Conservation (phyloP, 2,113 vertebrate genomes). For the Gopherus evgoodei region DNA sequence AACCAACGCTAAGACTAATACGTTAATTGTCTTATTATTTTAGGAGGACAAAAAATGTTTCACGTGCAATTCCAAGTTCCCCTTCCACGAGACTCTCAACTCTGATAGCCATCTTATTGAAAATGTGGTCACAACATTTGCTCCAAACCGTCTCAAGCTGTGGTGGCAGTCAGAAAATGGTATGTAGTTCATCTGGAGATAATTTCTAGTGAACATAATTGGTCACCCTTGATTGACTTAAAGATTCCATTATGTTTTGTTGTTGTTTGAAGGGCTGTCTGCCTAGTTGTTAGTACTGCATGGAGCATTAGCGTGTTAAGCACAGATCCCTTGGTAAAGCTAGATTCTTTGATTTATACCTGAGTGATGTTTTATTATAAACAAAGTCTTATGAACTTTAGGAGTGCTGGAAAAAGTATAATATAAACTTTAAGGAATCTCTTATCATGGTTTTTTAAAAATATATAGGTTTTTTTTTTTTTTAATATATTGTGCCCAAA, state of each 20-base stretch:
- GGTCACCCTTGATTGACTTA: conserved; percentile 43
- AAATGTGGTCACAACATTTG: conserved; percentile 95
- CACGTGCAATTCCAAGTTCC: conserved; percentile 85
- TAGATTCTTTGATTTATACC: conserved; percentile 23
- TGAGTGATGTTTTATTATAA: not conserved
- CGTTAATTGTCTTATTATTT: conserved; percentile 59
- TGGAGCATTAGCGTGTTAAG: conserved; percentile 43
- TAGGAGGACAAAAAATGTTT: conserved; percentile 99
- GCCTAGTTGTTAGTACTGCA: conserved; percentile 44
- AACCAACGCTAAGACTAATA: conserved; percentile 41
- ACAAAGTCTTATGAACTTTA: not conserved
- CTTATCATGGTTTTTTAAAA: not conserved
- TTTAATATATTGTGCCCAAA: not conserved
- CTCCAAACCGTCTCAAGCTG: conserved; percentile 93
- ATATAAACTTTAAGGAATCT: not conserved
- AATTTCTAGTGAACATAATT: not conserved
- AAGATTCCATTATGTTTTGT: conserved; percentile 9
- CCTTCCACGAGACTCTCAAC: conserved; percentile 81
- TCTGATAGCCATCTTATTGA: conserved; percentile 90
- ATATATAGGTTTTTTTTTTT: conserved; percentile 25
- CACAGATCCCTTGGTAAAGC: conserved; percentile 49
- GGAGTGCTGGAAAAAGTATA: not conserved
- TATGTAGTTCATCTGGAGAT: conserved; percentile 69
- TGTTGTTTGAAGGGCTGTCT: conserved; percentile 19
- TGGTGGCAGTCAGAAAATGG: conserved; percentile 99